Evolutionary conservation across 2,113 vertebrate genomes (phyloP).

Genomic region (Lampris megalopsis): DNA sequence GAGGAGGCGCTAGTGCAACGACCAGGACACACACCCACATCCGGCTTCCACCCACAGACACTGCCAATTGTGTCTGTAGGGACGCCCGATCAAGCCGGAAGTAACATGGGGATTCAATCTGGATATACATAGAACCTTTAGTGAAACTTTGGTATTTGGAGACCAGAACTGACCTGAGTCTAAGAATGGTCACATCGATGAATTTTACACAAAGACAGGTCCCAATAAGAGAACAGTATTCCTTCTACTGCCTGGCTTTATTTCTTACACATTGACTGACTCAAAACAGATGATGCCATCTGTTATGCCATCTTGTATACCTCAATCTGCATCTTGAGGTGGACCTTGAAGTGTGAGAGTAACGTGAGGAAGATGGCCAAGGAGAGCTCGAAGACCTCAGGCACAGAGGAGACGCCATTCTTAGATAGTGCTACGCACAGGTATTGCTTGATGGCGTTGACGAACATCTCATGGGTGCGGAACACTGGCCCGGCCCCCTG

Average conservation of each 20-base stretch:
- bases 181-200: too few relatives aligned
- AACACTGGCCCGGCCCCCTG: constrained; percentile 96
- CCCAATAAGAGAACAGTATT: background rate
- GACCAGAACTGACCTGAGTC: too few relatives aligned
- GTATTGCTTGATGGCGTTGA: constrained; percentile 98
- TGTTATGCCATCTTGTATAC: constrained; percentile 67
- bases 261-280: background rate
- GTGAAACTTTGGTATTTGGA: too few relatives aligned
- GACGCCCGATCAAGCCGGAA: too few relatives aligned
- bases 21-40: too few relatives aligned
- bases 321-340: constrained; percentile 99
- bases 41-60: too few relatives aligned
- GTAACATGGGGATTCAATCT: too few relatives aligned
- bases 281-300: background rate
- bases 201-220: background rate
- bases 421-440: constrained; percentile 97
- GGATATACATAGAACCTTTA: too few relatives aligned
- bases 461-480: constrained; percentile 97
- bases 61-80: too few relatives aligned
- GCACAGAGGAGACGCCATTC: constrained; percentile 97
- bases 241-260: too few relatives aligned
- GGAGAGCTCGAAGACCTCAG: constrained; percentile 98
- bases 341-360: constrained; percentile 97
- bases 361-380: constrained; percentile 97
- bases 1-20: too few relatives aligned